phyloP scores from a whole-genome alignment of 1,140 invertebrate species.

The Sitobion miscanthi region DNA sequence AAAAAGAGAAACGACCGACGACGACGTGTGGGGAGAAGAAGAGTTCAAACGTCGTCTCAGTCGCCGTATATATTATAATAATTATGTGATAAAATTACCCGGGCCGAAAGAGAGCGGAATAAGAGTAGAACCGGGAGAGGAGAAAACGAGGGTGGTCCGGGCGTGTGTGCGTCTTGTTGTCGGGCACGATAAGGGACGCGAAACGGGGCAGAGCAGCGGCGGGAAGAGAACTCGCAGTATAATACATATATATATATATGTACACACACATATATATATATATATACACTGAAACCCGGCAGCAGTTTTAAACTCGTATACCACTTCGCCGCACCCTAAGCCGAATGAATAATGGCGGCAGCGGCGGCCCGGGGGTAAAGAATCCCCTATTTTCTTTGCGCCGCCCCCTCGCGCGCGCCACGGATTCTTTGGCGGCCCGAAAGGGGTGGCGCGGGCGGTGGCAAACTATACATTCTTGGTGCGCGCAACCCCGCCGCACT shows the following conservation, averaged over 20 bases:
- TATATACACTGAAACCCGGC: slow-evolving; percentile 3
- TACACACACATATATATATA: not conserved
- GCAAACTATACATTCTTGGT: slow-evolving; percentile 46
- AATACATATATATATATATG: not conserved
- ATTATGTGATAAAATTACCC: slow-evolving; percentile 28
- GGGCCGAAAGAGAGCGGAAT: slow-evolving; percentile 16
- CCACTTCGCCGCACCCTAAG: slow-evolving; percentile 17
- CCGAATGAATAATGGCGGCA: slow-evolving; percentile 49
- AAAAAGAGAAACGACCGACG: not conserved
- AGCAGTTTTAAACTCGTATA: slow-evolving; percentile 45
- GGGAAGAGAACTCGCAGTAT: not conserved
- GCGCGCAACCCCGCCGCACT: not conserved
- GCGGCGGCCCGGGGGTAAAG: slow-evolving; percentile 45
- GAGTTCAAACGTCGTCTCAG: slow-evolving; percentile 49
- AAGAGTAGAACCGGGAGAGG: not conserved
- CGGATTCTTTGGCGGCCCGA: slow-evolving; percentile 42
- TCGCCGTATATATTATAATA: slow-evolving; percentile 30
- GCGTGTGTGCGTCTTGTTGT: not conserved
- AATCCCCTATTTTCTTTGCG: slow-evolving; percentile 54
- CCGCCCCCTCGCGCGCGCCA: slow-evolving; percentile 26
- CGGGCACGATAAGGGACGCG: not conserved
- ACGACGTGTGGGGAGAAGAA: not conserved
- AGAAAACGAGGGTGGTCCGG: not conserved
- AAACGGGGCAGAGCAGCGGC: not conserved
- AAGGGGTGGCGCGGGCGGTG: slow-evolving; percentile 9